phyloP scores from a whole-genome alignment of 1,140 invertebrate genomes.

The Hycleus phaleratus region DNA sequence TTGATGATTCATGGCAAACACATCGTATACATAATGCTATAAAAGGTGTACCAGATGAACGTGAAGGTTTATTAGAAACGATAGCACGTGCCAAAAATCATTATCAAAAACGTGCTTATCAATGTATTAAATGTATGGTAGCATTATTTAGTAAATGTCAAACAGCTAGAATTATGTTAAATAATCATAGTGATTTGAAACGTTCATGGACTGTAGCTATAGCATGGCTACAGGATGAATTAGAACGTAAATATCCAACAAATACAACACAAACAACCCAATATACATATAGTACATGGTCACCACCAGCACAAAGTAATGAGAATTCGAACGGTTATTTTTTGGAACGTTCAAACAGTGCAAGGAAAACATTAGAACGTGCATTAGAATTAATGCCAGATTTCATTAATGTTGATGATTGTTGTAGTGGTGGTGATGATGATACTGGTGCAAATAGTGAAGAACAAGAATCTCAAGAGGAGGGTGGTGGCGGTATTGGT shows the following conservation, averaged over 20 bases:
- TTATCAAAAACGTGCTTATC: slow-evolving; percentile 94
- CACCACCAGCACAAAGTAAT: slow-evolving; percentile 85
- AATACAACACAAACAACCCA: slow-evolving; percentile 35
- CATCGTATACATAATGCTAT: slow-evolving; percentile 84
- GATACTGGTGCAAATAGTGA: slow-evolving; percentile 44
- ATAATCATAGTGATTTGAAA: slow-evolving; percentile 67
- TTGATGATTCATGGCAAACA: slow-evolving; percentile 94
- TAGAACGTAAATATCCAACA: slow-evolving; percentile 52
- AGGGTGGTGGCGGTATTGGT: slow-evolving; percentile 5
- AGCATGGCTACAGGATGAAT: slow-evolving; percentile 91
- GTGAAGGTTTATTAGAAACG: slow-evolving; percentile 89
- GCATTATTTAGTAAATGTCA: slow-evolving; percentile 79
- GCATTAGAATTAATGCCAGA: slow-evolving; percentile 76
- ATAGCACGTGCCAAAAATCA: slow-evolving; percentile 86
- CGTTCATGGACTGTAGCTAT: slow-evolving; percentile 83
- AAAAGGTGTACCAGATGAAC: slow-evolving; percentile 74
- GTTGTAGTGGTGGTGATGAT: slow-evolving; percentile 1
- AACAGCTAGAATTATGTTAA: slow-evolving; percentile 64
- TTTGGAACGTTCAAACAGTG: slow-evolving; percentile 88
- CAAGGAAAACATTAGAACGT: slow-evolving; percentile 78
- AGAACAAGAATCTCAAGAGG: slow-evolving; percentile 35
- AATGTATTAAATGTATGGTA: slow-evolving; percentile 94
- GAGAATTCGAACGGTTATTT: slow-evolving; percentile 94
- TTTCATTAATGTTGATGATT: slow-evolving; percentile 48
- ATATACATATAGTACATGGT: slow-evolving; percentile 90